These are phyloP conservation scores for Drosophila erecta DNA, from an alignment of 1,140 invertebrate species.

Conservation along the genomic window DNA sequence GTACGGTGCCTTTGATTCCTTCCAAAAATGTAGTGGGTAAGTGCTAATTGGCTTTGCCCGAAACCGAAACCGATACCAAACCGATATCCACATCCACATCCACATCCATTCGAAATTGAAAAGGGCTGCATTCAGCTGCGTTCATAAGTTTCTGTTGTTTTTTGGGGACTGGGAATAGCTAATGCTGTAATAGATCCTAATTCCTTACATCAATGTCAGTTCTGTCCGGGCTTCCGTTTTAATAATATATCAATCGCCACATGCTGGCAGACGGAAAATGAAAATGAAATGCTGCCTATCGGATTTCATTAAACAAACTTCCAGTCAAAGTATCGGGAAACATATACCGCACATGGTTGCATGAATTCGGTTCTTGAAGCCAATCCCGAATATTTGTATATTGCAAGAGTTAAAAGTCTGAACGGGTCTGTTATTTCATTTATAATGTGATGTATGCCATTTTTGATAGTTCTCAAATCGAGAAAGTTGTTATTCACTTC, in stretches of 20 bases:
- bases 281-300: not conserved
- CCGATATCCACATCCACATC: conserved; percentile 10
- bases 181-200: conserved; percentile 37
- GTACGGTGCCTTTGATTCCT: conserved; percentile 39
- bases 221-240: conserved; percentile 22
- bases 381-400: not conserved
- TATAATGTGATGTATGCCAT: no score
- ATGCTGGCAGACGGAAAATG: not conserved
- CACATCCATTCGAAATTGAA: not conserved
- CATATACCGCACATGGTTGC: not conserved
- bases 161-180: not conserved
- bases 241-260: conserved; percentile 2
- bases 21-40: conserved; percentile 64
- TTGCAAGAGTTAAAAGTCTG: no score
- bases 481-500: no score
- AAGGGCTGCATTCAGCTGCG: conserved; percentile 60
- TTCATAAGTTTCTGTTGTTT: not conserved
- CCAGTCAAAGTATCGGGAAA: not conserved
- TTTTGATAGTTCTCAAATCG: no score
- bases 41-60: conserved; percentile 73
- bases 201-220: conserved; percentile 32
- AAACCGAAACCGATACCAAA: conserved; percentile 19
- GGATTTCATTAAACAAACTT: conserved; percentile 5
- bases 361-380: not conserved
- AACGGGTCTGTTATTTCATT: no score